Evolutionary conservation across 2,888 invertebrate species (phyloP), one percentile per base, ranked within the genome.

Genomic region (Xestia sexstrigata): DNA sequence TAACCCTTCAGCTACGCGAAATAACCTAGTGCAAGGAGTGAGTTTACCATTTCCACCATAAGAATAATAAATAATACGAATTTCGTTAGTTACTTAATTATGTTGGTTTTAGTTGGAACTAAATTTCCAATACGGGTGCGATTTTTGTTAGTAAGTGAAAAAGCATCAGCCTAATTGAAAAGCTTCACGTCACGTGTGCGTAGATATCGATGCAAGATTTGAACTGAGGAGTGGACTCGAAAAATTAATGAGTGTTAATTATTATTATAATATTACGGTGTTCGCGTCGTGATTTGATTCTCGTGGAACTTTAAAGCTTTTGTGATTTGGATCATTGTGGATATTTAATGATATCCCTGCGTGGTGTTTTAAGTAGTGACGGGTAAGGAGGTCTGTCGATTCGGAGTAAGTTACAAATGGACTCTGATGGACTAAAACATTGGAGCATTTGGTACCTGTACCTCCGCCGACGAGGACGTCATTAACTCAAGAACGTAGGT

Each of bases 181-280:
- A 30, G 63, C 17, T 9, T 62, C 35, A 63, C 63, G 62, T 73
- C 78, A 23, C 49, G 17, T 8, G 26, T 17, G 60, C 30, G 35
- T 63, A 73, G n/a, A 11, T 35, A 55, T 74, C 20, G 52, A 66
- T 65, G 45, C 52, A 69, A 60, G n/a, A 75, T 75, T 84, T 74
- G 76, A 62, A 87, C 78, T 70, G 62, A 63, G 55, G 60, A 70
- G 77, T 86, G 85, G 74, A 82, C 76, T 70, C 60, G 42, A 23
- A 80, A 78, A 87, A 82, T 69, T 77, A 60, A 42, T 26, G 47
- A 78, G 79, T 82, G 81, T 52, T 70, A 70, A 71, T 78, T 78
- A 78, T 39, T 58, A 60, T n/a, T 55, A 55, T 23, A 74, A n/a
- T 9, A 20, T 9, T 80, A 42, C 47, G 20, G 63, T 47, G 63